These are phyloP conservation scores for Oxygymnocypris stewartii DNA, from an alignment of 2,113 vertebrate species.

Conservation along the genomic window DNA sequence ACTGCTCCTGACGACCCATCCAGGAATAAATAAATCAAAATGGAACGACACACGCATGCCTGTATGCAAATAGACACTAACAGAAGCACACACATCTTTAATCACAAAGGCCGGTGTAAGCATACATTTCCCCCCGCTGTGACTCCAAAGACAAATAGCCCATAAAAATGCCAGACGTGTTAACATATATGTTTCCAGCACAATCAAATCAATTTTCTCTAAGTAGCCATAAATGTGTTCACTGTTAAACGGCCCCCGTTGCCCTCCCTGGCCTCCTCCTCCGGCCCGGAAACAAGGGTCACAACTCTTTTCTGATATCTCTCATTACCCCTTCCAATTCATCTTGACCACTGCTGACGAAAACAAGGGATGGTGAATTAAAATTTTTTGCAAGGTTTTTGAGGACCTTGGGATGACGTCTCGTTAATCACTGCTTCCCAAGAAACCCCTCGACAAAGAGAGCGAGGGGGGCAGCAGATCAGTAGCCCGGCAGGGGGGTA, in stretches of 20 bases:
- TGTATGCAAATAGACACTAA: constrained; percentile 45
- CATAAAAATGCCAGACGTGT: constrained; percentile 97
- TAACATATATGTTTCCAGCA: constrained; percentile 88
- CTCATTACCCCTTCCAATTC: constrained; percentile 87
- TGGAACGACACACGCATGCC: constrained; percentile 28
- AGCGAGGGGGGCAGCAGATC: constrained; percentile 59
- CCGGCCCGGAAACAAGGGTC: constrained; percentile 83
- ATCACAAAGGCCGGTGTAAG: constrained; percentile 60
- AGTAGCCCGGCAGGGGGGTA: constrained; percentile 63
- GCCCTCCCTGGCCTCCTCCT: constrained; percentile 69
- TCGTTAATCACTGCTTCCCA: constrained; percentile 85
- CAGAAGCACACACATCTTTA: constrained; percentile 6
- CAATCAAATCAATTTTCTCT: constrained; percentile 99
- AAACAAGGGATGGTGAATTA: constrained; percentile 63
- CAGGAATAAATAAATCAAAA: constrained; percentile 41
- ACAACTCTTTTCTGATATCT: constrained; percentile 80
- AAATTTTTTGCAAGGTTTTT: constrained; percentile 76
- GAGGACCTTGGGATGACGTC: constrained; percentile 76
- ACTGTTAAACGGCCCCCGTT: constrained; percentile 90
- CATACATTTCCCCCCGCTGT: constrained; percentile 75
- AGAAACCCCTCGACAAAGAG: constrained; percentile 78
- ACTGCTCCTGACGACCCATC: constrained; percentile 66
- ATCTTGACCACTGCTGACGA: constrained; percentile 72
- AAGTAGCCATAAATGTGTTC: constrained; percentile 99
- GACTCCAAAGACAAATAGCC: constrained; percentile 83